phyloP scores from a whole-genome alignment of 30 jellyfish, hydroid and myxozoan genomes.

The Aurelia aurita complex sp. Pacific region DNA sequence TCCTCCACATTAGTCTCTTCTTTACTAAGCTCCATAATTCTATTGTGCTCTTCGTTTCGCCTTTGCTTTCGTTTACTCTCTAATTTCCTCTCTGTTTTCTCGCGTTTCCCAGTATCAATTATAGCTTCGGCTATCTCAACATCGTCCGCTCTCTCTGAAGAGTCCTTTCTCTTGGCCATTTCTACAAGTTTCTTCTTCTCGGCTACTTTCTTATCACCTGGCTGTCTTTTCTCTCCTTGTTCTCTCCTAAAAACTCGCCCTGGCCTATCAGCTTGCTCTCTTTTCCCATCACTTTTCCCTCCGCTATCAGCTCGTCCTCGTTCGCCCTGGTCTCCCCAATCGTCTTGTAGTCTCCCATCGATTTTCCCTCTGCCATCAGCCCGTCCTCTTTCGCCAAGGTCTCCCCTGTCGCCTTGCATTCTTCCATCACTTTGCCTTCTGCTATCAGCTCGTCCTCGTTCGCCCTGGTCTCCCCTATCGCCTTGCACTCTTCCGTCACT shows the following conservation, averaged over 20 bases:
- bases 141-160: neutral
- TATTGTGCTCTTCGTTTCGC: slow-evolving; percentile 47
- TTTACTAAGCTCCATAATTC: slow-evolving; percentile 30
- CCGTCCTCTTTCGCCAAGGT: no score
- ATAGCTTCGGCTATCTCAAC: neutral
- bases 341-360: no score
- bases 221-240: neutral
- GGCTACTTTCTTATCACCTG: neutral
- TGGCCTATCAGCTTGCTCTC: neutral
- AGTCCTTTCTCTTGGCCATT: neutral
- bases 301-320: neutral
- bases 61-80: slow-evolving; percentile 24
- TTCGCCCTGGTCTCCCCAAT: neutral
- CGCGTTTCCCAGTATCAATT: neutral
- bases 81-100: neutral
- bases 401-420: neutral
- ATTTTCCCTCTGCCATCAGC: no score
- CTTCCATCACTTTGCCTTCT: neutral
- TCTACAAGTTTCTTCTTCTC: slow-evolving; percentile 6
- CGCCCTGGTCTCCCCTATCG: neutral
- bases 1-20: slow-evolving; percentile 3
- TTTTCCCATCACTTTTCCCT: neutral
- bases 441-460: neutral
- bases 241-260: neutral
- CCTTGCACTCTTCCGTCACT: no score